Evolutionary conservation across 2,113 vertebrate genomes (phyloP).

Genomic region (Lota lota): DNA sequence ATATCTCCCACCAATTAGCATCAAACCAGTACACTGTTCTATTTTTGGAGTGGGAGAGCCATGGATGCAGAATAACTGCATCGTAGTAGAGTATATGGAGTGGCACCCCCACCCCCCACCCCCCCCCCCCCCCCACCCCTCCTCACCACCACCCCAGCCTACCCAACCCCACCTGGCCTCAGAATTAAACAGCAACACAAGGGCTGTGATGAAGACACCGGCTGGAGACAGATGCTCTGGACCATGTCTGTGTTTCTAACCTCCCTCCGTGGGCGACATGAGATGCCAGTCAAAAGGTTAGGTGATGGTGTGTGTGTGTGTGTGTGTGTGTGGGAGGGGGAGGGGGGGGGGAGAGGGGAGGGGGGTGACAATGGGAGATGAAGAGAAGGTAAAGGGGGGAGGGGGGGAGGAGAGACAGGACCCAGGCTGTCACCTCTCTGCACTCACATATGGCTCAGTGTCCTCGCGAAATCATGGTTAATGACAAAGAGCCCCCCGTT

Average conservation of each 20-base stretch:
- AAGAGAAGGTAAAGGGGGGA: not conserved
- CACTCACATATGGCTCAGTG: conserved; percentile 64
- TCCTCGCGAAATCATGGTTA: conserved; percentile 56
- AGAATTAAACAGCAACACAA: conserved; percentile 45
- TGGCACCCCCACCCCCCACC: not conserved
- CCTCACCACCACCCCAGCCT: not conserved
- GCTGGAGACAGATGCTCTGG: conserved; percentile 47
- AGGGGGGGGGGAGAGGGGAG: conserved; percentile 27
- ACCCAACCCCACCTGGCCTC: conserved; percentile 14
- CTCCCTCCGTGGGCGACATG: conserved; percentile 44
- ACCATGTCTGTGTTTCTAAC: conserved; percentile 50
- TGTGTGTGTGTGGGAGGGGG: not conserved
- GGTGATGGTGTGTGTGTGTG: not conserved
- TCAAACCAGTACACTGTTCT: no score
- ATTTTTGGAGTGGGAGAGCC: no score
- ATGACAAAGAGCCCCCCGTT: conserved; percentile 56
- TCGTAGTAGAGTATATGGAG: no score
- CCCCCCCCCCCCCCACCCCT: not conserved
- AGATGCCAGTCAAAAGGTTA: conserved; percentile 49
- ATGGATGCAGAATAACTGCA: no score
- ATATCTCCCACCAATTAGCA: no score
- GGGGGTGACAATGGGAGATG: conserved; percentile 41
- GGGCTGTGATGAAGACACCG: conserved; percentile 52
- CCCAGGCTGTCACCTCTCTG: conserved; percentile 62
- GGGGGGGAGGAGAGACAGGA: conserved; percentile 38